These are phyloP conservation scores for Rhinichthys osculus DNA, from an alignment of 2,797 vertebrate genomes.

Conservation along the genomic window DNA sequence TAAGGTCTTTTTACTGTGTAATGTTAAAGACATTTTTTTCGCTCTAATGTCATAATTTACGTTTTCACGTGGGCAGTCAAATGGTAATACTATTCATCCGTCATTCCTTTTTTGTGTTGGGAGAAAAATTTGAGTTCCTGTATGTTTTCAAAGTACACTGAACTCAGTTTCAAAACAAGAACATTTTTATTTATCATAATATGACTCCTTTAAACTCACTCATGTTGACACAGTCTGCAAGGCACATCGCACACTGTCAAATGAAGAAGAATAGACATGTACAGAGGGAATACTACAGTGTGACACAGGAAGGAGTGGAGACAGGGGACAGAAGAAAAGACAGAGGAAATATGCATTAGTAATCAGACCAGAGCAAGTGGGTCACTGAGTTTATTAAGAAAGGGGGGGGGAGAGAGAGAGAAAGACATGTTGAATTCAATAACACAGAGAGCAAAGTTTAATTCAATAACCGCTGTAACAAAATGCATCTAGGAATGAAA, in stretches of 20 bases:
- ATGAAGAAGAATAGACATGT: not conserved
- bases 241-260: not conserved
- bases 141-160: not conserved
- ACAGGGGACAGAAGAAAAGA: conserved; percentile 20
- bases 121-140: not conserved
- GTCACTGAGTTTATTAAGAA: conserved; percentile 36
- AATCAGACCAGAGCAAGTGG: conserved; percentile 42
- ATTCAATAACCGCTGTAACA: conserved; percentile 29
- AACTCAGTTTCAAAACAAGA: not conserved
- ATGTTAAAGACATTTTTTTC: no score
- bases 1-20: no score
- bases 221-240: not conserved
- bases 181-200: not conserved
- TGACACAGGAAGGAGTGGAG: conserved; percentile 19
- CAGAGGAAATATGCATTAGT: conserved; percentile 43
- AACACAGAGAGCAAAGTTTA: conserved; percentile 27
- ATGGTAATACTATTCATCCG: no score
- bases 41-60: no score
- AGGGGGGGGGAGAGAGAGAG: not conserved
- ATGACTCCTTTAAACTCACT: not conserved
- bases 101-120: no score
- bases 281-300: conserved; percentile 8
- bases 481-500: not conserved
- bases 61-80: no score
- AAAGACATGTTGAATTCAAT: conserved; percentile 29